Base-by-base conservation (phyloP, 2,888 invertebrate genomes). In the Oithona nana region DNA sequence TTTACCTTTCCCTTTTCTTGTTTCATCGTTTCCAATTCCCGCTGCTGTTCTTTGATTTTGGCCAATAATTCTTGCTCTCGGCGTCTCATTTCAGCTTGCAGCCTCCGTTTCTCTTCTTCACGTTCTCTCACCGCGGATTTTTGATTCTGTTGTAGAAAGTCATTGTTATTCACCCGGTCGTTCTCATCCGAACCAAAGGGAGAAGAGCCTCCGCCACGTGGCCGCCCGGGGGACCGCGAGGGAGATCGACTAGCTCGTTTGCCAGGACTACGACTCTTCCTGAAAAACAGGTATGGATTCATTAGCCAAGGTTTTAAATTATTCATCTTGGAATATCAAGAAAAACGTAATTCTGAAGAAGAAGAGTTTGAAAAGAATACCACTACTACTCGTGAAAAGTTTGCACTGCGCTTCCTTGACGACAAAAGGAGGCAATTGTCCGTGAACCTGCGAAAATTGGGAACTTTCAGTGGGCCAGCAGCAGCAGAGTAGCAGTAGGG, bases 21-120 rank as follows among this genome's bases (percentile, higher is more conserved):
- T n/a, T 59, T 59, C 28, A 59, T 49, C n/a, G 24, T 48, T 22
- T 59, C 59, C 49, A 59, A 28, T 59, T 59, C 59, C 28, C 29
- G 3, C 29, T 59, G 59, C 28, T 59, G 59, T 28, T 50, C 30
- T 22, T 61, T 49, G n/a, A 61, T 61, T 30, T 54, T 52, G 28
- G n/a, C 28, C 1, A 61, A 29, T 4, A 61, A 26, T 49, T 61
- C 61, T 16, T 61, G 49, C 28, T 61, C 61, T 16, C 61, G 48
- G 22, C 49, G 28, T 29, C 50, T 28, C 61, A 61, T 61, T 22
- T 61, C 61, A 22, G 20, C 51, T 54, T 61, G 61, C n/a, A 61
- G 8, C 61, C 30, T n/a, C 20, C 52, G 48, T 22, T 54, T 49
- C 29, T 61, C 61, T 28, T 61, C 50, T n/a, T 61, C 50, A 8